These are phyloP conservation scores for Paradisaea rubra DNA, from an alignment of 2,113 vertebrate species.

Conservation along the genomic window DNA sequence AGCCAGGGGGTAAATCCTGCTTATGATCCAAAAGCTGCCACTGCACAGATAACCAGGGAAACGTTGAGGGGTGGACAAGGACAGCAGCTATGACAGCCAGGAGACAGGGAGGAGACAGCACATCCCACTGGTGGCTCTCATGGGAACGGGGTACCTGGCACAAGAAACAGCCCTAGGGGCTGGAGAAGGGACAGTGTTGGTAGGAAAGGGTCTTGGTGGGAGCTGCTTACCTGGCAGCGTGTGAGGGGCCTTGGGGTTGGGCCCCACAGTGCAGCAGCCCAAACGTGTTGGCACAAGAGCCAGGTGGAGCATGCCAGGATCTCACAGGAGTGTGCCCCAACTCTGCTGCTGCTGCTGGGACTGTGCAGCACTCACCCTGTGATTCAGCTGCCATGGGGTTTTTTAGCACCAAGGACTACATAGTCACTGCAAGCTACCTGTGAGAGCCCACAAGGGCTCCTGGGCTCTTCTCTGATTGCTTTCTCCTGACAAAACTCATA, in stretches of 20 bases:
- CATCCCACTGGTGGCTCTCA: background rate
- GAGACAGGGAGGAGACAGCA: background rate
- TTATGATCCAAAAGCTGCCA: background rate
- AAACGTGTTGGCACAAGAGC: background rate
- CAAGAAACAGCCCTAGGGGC: background rate
- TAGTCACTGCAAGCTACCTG: background rate
- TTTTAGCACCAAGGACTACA: background rate
- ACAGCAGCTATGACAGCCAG: background rate
- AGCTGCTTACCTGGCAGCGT: background rate
- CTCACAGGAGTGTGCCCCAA: fast-evolving
- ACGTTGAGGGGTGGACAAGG: background rate
- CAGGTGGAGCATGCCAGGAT: background rate
- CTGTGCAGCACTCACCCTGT: background rate
- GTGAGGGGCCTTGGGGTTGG: background rate
- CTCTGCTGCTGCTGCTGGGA: background rate
- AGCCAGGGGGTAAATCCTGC: background rate
- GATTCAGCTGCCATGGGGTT: background rate
- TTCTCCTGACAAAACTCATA: background rate
- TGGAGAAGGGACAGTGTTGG: fast-evolving
- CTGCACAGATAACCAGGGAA: background rate
- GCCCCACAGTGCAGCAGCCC: background rate
- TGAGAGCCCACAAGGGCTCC: background rate
- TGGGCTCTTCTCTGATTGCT: background rate
- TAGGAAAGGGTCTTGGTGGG: background rate
- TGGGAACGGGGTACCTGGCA: background rate